Percentiles rank a stretch among this genome's conserved stretches.
phyloP scores from a whole-genome alignment of 1,140 invertebrate species.

The Aphelinus certus region DNA sequence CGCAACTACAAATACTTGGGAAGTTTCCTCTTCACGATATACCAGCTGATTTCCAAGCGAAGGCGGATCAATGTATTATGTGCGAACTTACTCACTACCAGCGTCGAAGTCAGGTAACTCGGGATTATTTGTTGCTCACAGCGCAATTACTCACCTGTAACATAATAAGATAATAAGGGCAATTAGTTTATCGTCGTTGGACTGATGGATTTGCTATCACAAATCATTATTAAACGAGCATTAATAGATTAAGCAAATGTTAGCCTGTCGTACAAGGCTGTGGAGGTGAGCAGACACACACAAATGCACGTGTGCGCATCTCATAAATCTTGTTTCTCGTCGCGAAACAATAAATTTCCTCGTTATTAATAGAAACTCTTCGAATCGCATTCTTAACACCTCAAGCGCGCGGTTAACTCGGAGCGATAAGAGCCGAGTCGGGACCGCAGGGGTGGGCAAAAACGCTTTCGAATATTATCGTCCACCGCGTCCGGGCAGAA shows the following conservation, averaged over 20 bases:
- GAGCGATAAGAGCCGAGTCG: constrained; percentile 10
- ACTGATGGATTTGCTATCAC: constrained; percentile 17
- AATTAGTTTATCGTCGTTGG: constrained; percentile 31
- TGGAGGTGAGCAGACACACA: background rate
- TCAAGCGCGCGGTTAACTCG: constrained; percentile 20
- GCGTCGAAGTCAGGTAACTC: background rate
- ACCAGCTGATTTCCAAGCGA: background rate
- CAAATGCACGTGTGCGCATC: background rate
- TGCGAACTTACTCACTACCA: constrained; percentile 1
- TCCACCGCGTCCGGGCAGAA: constrained; percentile 17
- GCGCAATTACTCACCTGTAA: constrained; percentile 40
- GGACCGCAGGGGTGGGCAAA: background rate
- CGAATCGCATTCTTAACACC: constrained; percentile 34
- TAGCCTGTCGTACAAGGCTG: background rate
- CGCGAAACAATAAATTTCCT: constrained; percentile 26
- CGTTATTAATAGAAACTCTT: constrained; percentile 34
- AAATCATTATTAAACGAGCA: constrained; percentile 35
- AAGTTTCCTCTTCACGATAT: too few relatives aligned
- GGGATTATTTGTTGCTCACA: constrained; percentile 19
- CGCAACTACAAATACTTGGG: too few relatives aligned
- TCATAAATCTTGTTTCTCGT: constrained; percentile 22
- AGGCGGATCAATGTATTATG: background rate
- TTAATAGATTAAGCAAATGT: constrained; percentile 23
- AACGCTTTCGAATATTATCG: constrained; percentile 28
- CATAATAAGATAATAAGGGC: constrained; percentile 37